Evolutionary conservation across 2,888 invertebrate genomes (phyloP).

Genomic region (Camponotus fellah): DNA sequence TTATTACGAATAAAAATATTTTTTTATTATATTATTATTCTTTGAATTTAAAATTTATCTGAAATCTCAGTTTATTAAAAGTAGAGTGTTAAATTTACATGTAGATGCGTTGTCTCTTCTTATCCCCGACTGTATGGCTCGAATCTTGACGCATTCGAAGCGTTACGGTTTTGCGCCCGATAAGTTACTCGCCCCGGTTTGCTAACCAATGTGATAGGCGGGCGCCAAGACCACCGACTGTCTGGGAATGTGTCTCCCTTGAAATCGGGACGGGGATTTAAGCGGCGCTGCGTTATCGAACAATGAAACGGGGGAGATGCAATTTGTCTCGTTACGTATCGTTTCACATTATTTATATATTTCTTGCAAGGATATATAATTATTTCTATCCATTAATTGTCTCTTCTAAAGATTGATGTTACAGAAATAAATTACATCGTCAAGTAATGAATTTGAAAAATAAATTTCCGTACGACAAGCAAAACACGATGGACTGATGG

Average conservation of each 20-base stretch:
- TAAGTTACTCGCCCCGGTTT: conserved; percentile 79
- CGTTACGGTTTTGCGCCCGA: conserved; percentile 74
- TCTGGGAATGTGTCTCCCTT: conserved; percentile 81
- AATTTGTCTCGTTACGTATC: not conserved
- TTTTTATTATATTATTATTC: no score
- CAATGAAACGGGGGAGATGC: conserved; percentile 76
- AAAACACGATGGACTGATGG: not conserved
- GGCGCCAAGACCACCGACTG: conserved; percentile 83
- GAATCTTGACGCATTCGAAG: conserved; percentile 59
- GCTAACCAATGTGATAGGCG: conserved; percentile 76
- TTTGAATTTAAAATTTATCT: no score
- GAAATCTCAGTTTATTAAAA: no score
- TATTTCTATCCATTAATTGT: not conserved
- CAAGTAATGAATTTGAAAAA: not conserved
- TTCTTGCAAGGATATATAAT: not conserved
- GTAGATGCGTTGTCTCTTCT: not conserved
- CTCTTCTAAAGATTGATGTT: not conserved
- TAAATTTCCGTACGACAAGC: not conserved
- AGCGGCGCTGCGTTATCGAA: conserved; percentile 79
- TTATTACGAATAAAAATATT: no score
- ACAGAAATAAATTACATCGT: not conserved
- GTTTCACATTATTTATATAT: not conserved
- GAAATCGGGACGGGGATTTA: conserved; percentile 77
- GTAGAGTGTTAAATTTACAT: not conserved
- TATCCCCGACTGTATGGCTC: conserved; percentile 61